These are phyloP conservation scores for Notothenia coriiceps DNA, from an alignment of 2,113 vertebrate species.

Conservation along the genomic window DNA sequence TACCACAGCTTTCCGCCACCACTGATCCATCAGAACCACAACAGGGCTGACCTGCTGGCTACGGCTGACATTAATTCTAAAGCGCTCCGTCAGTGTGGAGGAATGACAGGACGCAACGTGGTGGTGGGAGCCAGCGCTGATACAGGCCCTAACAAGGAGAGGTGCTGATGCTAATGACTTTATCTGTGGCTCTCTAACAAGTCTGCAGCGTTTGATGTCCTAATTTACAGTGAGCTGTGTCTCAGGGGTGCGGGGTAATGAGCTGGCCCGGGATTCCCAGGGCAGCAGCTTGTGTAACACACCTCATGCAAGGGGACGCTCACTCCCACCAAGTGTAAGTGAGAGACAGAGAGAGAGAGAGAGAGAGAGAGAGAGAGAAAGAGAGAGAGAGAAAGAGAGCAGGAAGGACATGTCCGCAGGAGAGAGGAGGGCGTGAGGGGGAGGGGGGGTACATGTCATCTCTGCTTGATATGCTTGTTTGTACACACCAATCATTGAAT, in stretches of 20 bases:
- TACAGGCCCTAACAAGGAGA: conserved; percentile 70
- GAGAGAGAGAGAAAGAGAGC: conserved; percentile 2
- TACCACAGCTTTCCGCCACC: conserved; percentile 66
- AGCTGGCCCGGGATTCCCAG: conserved; percentile 77
- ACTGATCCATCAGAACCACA: conserved; percentile 72
- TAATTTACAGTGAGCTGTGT: conserved; percentile 75
- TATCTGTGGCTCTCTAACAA: conserved; percentile 75
- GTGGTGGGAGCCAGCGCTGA: conserved; percentile 49
- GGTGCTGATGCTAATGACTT: conserved; percentile 80
- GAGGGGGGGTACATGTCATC: conserved; percentile 66
- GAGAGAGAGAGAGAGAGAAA: conserved; percentile 1
- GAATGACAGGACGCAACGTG: conserved; percentile 57
- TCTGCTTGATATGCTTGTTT: conserved; percentile 76
- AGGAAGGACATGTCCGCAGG: conserved; percentile 54
- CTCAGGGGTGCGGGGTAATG: conserved; percentile 77
- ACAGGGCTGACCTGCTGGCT: conserved; percentile 67
- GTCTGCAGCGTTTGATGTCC: conserved; percentile 70
- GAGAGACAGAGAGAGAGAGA: conserved; percentile 37
- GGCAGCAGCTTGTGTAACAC: conserved; percentile 78
- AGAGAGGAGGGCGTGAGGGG: conserved; percentile 38
- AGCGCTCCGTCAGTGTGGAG: conserved; percentile 64
- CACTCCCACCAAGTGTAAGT: conserved; percentile 48
- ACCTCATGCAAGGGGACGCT: conserved; percentile 63
- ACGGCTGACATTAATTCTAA: conserved; percentile 78
- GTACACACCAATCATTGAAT: conserved; percentile 80